phyloP scores from a whole-genome alignment of 1,140 invertebrate species.

The Schlechtendalia chinensis region DNA sequence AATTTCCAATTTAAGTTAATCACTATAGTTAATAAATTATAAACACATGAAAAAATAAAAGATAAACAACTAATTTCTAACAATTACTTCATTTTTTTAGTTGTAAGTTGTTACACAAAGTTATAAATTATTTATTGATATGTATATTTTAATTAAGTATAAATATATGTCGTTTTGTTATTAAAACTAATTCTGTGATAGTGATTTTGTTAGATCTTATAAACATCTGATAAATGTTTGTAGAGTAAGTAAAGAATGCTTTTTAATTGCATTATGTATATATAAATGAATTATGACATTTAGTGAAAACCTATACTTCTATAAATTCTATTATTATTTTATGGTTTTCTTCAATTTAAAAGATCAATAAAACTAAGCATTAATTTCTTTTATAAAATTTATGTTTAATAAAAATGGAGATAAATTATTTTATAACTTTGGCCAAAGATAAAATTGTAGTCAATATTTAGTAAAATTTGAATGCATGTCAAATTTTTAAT shows the following conservation, averaged over 20 bases:
- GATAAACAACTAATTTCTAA: slow-evolving; percentile 12
- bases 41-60: not conserved
- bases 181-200: slow-evolving; percentile 46
- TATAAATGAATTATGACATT: not conserved
- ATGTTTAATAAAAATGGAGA: not conserved
- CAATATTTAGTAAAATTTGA: not conserved
- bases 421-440: slow-evolving; percentile 16
- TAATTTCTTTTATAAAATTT: slow-evolving; percentile 5
- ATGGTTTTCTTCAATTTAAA: not conserved
- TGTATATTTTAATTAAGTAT: slow-evolving; percentile 8
- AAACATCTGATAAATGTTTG: not conserved
- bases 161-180: slow-evolving; percentile 20
- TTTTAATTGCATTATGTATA: not conserved
- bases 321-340: slow-evolving; percentile 12
- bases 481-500: slow-evolving; percentile 14
- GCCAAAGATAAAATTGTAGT: slow-evolving; percentile 35
- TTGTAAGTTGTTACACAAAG: slow-evolving; percentile 29
- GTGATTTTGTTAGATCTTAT: slow-evolving; percentile 17
- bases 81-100: slow-evolving; percentile 3
- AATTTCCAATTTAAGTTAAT: not conserved
- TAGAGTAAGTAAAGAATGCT: not conserved
- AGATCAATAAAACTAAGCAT: not conserved
- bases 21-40: slow-evolving; percentile 9
- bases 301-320: slow-evolving; percentile 12
- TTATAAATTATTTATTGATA: slow-evolving; percentile 3